These are phyloP conservation scores for Indri indri DNA, from an alignment of 2,113 vertebrate genomes.

Conservation along the genomic window DNA sequence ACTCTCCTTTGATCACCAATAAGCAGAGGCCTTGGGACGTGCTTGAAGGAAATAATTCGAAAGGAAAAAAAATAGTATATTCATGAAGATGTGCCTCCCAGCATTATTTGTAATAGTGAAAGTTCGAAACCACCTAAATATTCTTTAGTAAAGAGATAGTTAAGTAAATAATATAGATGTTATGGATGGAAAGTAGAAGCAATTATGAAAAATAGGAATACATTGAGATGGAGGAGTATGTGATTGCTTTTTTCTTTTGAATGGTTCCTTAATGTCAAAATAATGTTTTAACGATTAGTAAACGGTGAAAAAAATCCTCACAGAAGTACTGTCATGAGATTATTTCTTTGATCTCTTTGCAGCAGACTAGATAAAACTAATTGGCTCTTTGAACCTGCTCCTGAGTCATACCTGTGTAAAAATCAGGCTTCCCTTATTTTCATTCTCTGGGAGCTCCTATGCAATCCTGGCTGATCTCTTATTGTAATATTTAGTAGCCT, in stretches of 20 bases:
- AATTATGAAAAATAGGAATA: neutral
- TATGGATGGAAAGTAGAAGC: neutral
- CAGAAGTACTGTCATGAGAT: neutral
- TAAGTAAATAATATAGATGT: conserved; percentile 3
- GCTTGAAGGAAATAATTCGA: conserved; percentile 28
- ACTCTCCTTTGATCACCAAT: neutral
- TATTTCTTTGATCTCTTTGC: conserved; percentile 1
- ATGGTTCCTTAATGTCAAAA: conserved; percentile 3
- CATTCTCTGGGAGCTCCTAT: neutral
- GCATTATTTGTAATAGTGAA: neutral
- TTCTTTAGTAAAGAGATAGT: neutral
- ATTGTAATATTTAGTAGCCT: neutral
- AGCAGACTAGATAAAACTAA: neutral
- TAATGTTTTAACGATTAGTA: neutral
- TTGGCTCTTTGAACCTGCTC: neutral
- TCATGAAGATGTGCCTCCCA: neutral
- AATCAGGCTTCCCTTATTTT: neutral
- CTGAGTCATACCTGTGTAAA: neutral
- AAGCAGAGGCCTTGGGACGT: neutral
- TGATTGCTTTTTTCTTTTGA: neutral
- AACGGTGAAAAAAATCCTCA: neutral
- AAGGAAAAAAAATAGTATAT: neutral
- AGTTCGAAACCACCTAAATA: neutral
- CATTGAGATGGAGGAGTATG: neutral
- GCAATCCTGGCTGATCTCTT: neutral